Percentiles rank a stretch among this genome's conserved stretches.
Conservation (phyloP, 1,140 invertebrate genomes). For the Akabosia matsudoensis region DNA sequence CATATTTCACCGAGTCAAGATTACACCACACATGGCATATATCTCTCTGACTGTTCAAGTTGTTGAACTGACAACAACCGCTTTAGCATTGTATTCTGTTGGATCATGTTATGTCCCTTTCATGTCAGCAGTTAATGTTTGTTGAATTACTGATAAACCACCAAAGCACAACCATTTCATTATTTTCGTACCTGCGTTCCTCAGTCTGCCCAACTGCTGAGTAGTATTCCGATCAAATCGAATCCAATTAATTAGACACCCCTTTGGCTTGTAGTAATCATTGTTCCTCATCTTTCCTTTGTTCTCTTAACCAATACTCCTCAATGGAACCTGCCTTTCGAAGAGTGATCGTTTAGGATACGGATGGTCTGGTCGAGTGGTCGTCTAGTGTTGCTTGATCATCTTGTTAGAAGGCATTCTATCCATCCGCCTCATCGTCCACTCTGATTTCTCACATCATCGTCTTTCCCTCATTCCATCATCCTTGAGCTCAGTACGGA, state of each 20-base stretch:
- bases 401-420: constrained; percentile 9
- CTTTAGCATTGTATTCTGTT: neutral
- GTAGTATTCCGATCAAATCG: constrained; percentile 18
- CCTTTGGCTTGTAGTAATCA: constrained; percentile 22
- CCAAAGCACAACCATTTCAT: neutral
- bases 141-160: neutral
- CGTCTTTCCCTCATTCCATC: neutral
- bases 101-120: neutral
- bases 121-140: neutral
- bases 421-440: neutral
- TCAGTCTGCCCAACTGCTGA: neutral
- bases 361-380: neutral
- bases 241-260: constrained; percentile 28
- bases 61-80: too few species aligned
- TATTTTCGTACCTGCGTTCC: neutral
- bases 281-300: constrained; percentile 15
- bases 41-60: too few species aligned
- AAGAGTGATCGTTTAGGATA: neutral
- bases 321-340: neutral
- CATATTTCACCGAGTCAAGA: constrained; percentile 16
- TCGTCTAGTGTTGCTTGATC: neutral
- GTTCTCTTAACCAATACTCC: neutral
- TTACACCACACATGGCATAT: neutral
- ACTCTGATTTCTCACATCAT: constrained; percentile 2
- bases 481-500: neutral